These are phyloP conservation scores for Papilio dardanus DNA, from an alignment of 1,140 invertebrate species.

Conservation along the genomic window DNA sequence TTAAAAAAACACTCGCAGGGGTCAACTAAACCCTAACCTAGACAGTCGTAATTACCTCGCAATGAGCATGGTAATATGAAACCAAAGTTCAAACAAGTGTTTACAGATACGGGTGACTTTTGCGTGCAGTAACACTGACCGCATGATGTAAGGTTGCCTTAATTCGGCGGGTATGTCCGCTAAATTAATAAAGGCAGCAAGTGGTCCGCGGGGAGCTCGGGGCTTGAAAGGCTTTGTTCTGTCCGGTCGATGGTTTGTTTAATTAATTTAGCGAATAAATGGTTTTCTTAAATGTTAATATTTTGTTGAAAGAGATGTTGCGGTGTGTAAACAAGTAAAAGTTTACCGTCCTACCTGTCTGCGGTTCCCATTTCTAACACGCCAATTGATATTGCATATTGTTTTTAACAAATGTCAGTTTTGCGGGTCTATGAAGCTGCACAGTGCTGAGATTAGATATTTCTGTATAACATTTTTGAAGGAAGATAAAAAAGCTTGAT, in stretches of 20 bases:
- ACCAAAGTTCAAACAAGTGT: not conserved
- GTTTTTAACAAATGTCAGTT: not conserved
- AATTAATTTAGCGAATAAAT: slow-evolving; percentile 59
- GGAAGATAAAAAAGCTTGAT: slow-evolving; percentile 17
- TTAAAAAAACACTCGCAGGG: slow-evolving; percentile 64
- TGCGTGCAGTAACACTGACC: slow-evolving; percentile 33
- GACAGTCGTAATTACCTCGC: slow-evolving; percentile 36
- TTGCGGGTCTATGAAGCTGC: not conserved
- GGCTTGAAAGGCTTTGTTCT: slow-evolving; percentile 45
- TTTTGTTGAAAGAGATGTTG: too few relatives aligned
- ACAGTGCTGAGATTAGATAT: not conserved
- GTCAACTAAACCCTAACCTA: slow-evolving; percentile 51
- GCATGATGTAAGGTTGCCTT: slow-evolving; percentile 50
- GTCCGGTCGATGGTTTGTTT: slow-evolving; percentile 50
- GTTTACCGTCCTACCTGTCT: too few relatives aligned
- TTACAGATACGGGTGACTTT: slow-evolving; percentile 34
- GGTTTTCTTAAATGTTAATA: slow-evolving; percentile 24
- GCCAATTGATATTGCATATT: not conserved
- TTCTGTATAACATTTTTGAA: slow-evolving; percentile 8
- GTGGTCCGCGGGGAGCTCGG: slow-evolving; percentile 62
- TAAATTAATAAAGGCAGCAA: slow-evolving; percentile 71
- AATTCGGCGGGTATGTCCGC: slow-evolving; percentile 61
- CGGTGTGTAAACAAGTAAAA: too few relatives aligned
- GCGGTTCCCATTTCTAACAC: too few relatives aligned
- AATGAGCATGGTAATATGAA: slow-evolving; percentile 32